phyloP scores from a whole-genome alignment of 2,113 vertebrate genomes.

The Micronisus gabar region DNA sequence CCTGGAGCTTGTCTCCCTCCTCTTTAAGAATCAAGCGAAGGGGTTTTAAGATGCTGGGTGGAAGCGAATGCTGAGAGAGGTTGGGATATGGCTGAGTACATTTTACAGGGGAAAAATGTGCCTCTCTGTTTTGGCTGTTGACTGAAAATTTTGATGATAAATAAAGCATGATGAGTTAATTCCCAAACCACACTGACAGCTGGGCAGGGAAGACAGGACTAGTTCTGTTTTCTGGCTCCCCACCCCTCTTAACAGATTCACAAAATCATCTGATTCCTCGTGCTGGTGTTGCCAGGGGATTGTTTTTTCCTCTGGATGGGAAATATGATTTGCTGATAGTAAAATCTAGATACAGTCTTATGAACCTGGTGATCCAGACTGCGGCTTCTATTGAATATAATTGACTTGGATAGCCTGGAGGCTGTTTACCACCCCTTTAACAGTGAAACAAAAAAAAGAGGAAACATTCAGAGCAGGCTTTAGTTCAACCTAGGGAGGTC shows the following conservation, averaged over 20 bases:
- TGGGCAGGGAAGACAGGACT: background rate
- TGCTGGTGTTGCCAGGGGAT: background rate
- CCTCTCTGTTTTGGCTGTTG: constrained; percentile 10
- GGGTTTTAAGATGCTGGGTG: background rate
- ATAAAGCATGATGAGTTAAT: constrained; percentile 39
- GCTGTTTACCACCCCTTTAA: background rate
- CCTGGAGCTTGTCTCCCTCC: background rate
- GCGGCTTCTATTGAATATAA: background rate
- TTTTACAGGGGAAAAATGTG: constrained; percentile 16
- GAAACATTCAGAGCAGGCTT: background rate
- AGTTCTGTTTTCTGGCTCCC: background rate
- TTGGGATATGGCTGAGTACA: background rate
- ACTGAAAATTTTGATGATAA: constrained; percentile 30
- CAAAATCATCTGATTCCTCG: background rate
- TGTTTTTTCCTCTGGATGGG: background rate
- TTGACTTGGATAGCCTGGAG: background rate
- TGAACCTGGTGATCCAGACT: background rate
- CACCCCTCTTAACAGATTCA: background rate
- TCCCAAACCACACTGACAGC: constrained; percentile 11
- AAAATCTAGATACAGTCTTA: background rate
- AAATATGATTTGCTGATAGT: background rate
- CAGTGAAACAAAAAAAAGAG: background rate
- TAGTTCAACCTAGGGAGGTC: background rate
- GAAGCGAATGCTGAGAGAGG: background rate
- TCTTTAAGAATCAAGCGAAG: background rate